phyloP scores from a whole-genome alignment of 2,113 vertebrate species.

The Festucalex cinctus region DNA sequence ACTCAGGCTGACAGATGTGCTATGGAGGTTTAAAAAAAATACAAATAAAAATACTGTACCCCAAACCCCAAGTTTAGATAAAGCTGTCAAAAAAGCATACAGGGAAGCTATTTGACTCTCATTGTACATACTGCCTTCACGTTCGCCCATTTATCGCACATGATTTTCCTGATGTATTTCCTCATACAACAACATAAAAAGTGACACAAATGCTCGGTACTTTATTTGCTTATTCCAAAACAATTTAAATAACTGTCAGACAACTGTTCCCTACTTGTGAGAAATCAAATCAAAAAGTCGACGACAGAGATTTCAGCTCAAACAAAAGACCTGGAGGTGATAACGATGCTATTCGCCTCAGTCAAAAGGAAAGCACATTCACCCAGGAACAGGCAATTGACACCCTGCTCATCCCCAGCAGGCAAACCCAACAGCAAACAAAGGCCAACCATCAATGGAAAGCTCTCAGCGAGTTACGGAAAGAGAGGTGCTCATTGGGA shows the following conservation, averaged over 20 bases:
- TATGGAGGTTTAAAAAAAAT: neutral
- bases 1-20: conserved; percentile 17
- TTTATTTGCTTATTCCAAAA: conserved; percentile 2
- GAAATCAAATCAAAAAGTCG: conserved; percentile 51
- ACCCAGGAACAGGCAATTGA: conserved; percentile 47
- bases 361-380: conserved; percentile 42
- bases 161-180: neutral
- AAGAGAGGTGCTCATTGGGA: conserved; percentile 32
- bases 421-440: conserved; percentile 61
- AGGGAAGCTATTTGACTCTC: neutral
- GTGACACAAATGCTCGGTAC: neutral
- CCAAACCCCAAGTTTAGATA: neutral
- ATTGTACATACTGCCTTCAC: neutral
- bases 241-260: conserved; percentile 28
- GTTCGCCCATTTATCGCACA: neutral
- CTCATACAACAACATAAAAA: neutral
- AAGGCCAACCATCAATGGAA: conserved; percentile 50
- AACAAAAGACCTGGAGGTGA: conserved; percentile 61
- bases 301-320: conserved; percentile 27
- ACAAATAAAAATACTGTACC: neutral
- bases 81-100: neutral
- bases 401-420: conserved; percentile 58
- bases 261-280: conserved; percentile 27
- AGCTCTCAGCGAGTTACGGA: conserved; percentile 22
- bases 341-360: conserved; percentile 44